Evolutionary conservation across 2,797 vertebrate genomes (phyloP).

Genomic region (Sebastes iracundus): DNA sequence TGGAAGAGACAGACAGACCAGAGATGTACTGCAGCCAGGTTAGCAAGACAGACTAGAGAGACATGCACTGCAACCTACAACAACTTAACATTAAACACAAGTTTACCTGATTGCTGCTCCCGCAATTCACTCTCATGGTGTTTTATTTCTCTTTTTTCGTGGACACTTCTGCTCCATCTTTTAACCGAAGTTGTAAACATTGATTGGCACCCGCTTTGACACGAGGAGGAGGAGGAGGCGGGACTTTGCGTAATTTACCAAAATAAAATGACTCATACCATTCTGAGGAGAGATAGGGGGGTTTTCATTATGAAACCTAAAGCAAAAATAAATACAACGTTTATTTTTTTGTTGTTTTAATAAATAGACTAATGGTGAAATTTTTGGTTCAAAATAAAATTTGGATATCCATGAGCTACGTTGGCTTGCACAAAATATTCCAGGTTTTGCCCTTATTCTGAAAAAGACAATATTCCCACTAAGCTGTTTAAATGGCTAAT

Average conservation of each 20-base stretch:
- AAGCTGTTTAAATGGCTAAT: fast-evolving
- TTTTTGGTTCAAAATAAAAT: too few relatives aligned
- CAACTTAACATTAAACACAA: neutral
- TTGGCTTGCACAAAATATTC: too few relatives aligned
- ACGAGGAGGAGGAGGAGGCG: neutral
- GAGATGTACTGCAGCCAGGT: neutral
- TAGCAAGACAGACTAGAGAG: neutral
- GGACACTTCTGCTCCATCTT: neutral
- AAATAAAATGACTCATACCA: too few relatives aligned
- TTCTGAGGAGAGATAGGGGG: too few relatives aligned
- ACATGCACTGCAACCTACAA: neutral
- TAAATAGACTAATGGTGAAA: too few relatives aligned
- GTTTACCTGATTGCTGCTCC: neutral
- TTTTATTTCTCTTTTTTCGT: neutral
- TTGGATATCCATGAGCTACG: too few relatives aligned
- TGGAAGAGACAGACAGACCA: neutral
- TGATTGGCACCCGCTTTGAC: neutral
- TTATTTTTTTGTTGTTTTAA: too few relatives aligned
- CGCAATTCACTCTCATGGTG: neutral
- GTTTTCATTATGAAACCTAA: too few relatives aligned
- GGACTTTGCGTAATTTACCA: neutral
- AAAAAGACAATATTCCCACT: too few relatives aligned
- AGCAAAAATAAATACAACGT: too few relatives aligned
- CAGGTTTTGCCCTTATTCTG: too few relatives aligned
- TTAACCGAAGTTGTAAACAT: neutral